Base-by-base conservation (phyloP, 2,797 vertebrate species). In the Borostomias antarcticus region DNA sequence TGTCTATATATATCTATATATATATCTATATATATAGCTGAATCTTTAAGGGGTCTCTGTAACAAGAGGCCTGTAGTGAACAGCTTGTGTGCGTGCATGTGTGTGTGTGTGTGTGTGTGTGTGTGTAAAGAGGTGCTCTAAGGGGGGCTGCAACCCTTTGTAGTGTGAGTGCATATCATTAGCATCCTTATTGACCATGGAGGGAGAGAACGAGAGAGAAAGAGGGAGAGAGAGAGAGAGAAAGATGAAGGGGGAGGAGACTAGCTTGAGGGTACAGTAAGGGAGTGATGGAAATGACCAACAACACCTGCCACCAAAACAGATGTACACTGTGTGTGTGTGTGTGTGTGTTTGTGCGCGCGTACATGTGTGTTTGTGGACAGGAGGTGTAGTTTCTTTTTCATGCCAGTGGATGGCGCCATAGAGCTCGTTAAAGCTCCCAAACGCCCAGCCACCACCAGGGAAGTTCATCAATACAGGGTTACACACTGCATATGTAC, bases 151-250 rank as follows among this genome's bases (percentile, higher is more conserved):
- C 66, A 64, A 47, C 68, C 78, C 78, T 90, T 91, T 91, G 87
- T 90, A 83, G 72, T 60, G 74, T 50, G 68, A 74, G 68, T 70
- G 80, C 74, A 84, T 88, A 71, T 88, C 86, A 92, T 90, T 92
- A 90, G 89, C 88, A 90, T 93, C 61, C 78, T 80, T 77, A 83
- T 78, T 86, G 86, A 68, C 81, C 74, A 76, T 60, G 57, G 75
- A 76, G 70, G 79, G 78, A 78, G 64, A 3, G 9, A 13, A 73
- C 74, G 76, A 65, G 64, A 50, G 58, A 62, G 69, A 64, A 76
- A 67, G 30, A 80, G 64, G 65, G 28, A 60, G 71, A 64, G 43
- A 40, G 57, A 70, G 61, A 7, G 15, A 52, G 67, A 1, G 62
- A 68, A 32, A 59, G 32, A 60, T 13, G 54, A 57, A 66, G 64